Base-by-base conservation (phyloP, 2,797 vertebrate genomes). In the Cryptoprocta ferox region DNA sequence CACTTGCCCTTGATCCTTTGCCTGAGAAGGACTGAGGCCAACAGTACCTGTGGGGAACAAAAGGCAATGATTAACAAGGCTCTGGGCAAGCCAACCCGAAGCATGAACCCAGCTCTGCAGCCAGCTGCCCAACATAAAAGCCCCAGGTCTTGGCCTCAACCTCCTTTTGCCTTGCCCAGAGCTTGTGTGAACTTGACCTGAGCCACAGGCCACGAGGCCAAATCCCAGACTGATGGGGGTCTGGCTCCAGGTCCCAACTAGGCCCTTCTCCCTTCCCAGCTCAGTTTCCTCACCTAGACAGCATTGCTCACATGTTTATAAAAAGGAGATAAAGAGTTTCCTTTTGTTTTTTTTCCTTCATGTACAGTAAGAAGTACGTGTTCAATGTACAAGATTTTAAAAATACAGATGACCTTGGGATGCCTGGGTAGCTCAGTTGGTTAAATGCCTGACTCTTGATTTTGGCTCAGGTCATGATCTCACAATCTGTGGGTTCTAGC, bases 11-110 rank as follows among this genome's bases (percentile, higher is more conserved):
- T 79, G 76, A 50, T 93, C 32, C n/a, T 59, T 80, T 78, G 50
- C 42, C 66, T 28, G 32, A 79, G 53, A 48, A 91, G 59, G n/a
- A 37, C 21, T 73, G 59, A 87, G 32, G 37, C 6, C 26, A 5
- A 30, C 4, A 4, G 61, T 63, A 39, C 50, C 66, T 19, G 2
- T 85, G 50, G 82, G 65, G 45, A 48, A 85, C 48, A 91, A 89
- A 90, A 91, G 83, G 70, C 71, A 93, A 80, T 88, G 28, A 94
- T 96, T 96, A 97, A 89, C 73, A 42, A 78, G 32, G 37, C 35
- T 88, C 71, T 32, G 39, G n/a, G 37, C n/a, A 89, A 71, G 61
- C 35, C 35, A 32, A 65, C 35, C 56, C 35, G 84, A 80, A 56
- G 81, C 26, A 4, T 4, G 4, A 91, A 35, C 45, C 66, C 16